Percentiles rank a stretch among this genome's conserved stretches.
phyloP scores from a whole-genome alignment of 2,888 invertebrate genomes.

The Saturnia japonica region DNA sequence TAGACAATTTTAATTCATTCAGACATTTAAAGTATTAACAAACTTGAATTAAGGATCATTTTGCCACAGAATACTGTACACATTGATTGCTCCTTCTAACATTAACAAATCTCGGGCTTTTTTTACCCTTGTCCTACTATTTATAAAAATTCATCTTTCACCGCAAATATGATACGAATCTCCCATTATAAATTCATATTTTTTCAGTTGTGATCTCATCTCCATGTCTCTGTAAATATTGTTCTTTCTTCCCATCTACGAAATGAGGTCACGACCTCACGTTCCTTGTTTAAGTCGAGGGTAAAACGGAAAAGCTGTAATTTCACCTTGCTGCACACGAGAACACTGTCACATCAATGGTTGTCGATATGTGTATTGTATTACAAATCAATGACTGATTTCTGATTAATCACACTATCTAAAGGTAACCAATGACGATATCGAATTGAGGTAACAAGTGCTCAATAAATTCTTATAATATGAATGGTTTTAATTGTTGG shows the following conservation, averaged over 20 bases:
- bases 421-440: not conserved
- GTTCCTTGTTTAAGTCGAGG: constrained; percentile 45
- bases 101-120: not conserved
- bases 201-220: constrained; percentile 48
- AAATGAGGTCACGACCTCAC: constrained; percentile 61
- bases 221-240: constrained; percentile 48
- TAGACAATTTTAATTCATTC: not conserved
- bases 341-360: not conserved
- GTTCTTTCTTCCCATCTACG: constrained; percentile 49
- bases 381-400: not conserved
- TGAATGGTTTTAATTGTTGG: not conserved
- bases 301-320: constrained; percentile 59
- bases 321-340: constrained; percentile 45
- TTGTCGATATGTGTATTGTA: constrained; percentile 26
- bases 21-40: not conserved
- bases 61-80: not conserved
- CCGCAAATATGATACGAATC: not conserved
- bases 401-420: not conserved
- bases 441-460: not conserved
- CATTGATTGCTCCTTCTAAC: not conserved
- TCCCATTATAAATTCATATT: constrained; percentile 1
- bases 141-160: not conserved
- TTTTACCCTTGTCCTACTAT: not conserved
- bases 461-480: not conserved
- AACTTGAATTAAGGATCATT: not conserved